Conservation (phyloP, 2,113 vertebrate genomes). For the Cheilinus undulatus region DNA sequence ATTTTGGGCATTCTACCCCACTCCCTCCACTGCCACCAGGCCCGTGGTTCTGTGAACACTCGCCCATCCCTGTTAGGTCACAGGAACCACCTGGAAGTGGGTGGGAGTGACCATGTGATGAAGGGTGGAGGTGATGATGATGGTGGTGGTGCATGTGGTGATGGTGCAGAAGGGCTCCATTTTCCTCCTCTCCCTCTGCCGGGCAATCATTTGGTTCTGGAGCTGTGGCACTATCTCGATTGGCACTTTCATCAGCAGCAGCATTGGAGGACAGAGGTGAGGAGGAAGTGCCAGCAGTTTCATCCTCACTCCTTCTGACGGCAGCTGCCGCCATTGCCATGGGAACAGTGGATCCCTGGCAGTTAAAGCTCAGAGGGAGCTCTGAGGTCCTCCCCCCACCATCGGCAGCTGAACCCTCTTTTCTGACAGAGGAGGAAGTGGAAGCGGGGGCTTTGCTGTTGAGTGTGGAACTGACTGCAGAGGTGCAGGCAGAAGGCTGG, state of each 20-base stretch:
- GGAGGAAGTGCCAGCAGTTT: slow-evolving; percentile 81
- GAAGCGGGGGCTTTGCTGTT: slow-evolving; percentile 90
- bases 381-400: slow-evolving; percentile 91
- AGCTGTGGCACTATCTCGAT: slow-evolving; percentile 98
- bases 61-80: slow-evolving; percentile 89
- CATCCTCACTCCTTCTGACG: slow-evolving; percentile 92
- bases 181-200: slow-evolving; percentile 93
- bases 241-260: slow-evolving; percentile 97
- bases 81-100: slow-evolving; percentile 90
- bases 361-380: slow-evolving; percentile 98
- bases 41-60: slow-evolving; percentile 95
- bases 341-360: slow-evolving; percentile 87
- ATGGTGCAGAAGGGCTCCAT: slow-evolving; percentile 86
- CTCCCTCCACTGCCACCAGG: slow-evolving; percentile 84
- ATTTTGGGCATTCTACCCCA: slow-evolving; percentile 98
- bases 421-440: slow-evolving; percentile 91
- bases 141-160: slow-evolving; percentile 85
- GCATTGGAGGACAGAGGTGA: slow-evolving; percentile 82
- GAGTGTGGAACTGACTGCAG: slow-evolving; percentile 85
- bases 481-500: slow-evolving; percentile 92
- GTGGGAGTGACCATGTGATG: slow-evolving; percentile 82
- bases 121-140: slow-evolving; percentile 83
- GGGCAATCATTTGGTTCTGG: slow-evolving; percentile 98
- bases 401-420: slow-evolving; percentile 88
- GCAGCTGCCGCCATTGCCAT: slow-evolving; percentile 85